Percentiles rank a stretch among this genome's conserved stretches.
Conservation (phyloP, 2,113 vertebrate genomes). For the Hemibagrus wyckioides region DNA sequence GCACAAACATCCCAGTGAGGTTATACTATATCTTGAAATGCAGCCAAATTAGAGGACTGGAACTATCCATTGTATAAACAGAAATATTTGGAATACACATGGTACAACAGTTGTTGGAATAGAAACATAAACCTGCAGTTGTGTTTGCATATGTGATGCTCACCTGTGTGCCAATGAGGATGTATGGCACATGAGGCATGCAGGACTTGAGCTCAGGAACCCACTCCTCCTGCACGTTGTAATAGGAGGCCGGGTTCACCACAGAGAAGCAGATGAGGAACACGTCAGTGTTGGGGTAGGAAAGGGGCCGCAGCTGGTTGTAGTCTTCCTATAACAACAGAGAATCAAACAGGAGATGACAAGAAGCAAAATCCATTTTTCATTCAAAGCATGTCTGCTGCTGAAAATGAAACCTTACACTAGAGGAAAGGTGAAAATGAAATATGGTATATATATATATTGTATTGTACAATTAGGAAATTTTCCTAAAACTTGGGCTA, state of each 20-base stretch:
- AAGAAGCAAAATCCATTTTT: background rate
- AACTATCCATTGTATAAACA: background rate
- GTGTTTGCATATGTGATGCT: background rate
- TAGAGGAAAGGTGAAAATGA: background rate
- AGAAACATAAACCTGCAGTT: background rate
- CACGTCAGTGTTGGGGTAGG: slow-evolving; percentile 87
- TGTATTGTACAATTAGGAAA: background rate
- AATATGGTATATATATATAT: background rate
- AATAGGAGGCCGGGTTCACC: slow-evolving; percentile 86
- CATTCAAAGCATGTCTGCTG: background rate
- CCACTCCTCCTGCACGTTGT: slow-evolving; percentile 89
- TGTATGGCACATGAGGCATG: slow-evolving; percentile 85
- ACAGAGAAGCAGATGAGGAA: slow-evolving; percentile 90
- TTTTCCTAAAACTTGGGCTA: background rate
- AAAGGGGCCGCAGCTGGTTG: slow-evolving; percentile 85
- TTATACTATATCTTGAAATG: background rate
- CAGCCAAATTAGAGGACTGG: background rate
- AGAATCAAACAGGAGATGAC: background rate
- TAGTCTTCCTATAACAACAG: slow-evolving; percentile 80
- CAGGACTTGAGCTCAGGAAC: slow-evolving; percentile 84
- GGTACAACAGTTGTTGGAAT: background rate
- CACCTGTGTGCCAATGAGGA: slow-evolving; percentile 89
- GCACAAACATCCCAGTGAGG: background rate
- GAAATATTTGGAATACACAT: background rate
- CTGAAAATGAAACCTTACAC: background rate